Evolutionary conservation across 2,113 vertebrate genomes (phyloP), one percentile per base, ranked within the genome.

Genomic region (Crotalus viridis): DNA sequence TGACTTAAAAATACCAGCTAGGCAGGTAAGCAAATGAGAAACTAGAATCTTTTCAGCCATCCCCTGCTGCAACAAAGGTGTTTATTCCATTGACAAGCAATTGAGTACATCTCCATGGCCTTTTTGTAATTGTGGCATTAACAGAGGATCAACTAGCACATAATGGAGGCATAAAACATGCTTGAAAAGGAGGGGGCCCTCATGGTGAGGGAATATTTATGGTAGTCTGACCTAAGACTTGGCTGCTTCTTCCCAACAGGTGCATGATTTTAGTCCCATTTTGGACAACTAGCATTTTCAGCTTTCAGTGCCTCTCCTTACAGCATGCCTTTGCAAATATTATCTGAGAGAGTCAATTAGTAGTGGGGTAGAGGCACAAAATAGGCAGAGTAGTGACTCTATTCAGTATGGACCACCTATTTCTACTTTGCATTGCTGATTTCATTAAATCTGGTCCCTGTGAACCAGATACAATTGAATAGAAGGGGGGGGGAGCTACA

Each of bases 91-190:
- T 96, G 96, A 96, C 96, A 96, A 96, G 95, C 94, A 91, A 94
- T 93, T 57, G 69, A 51, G 57, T 51, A 90, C n/a, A 43, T 39
- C 89, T 61, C 48, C n/a, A 12, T 96, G 95, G 74, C 55, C 94
- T 95, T 96, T 96, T 96, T 96, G 95, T 97, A 97, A 96, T 95
- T 96, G 95, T 96, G 96, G 96, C 96, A 97, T 97, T 97, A 97
- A 94, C 96, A 95, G 96, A 96, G 92, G 97, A 96, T 97, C 96
- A 93, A 93, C 93, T 97, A 10, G 81, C 96, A 74, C 95, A 96
- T 97, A 97, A 97, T 97, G 96, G 95, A 91, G 89, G 93, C 93
- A 10, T 92, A 55, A 94, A 94, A 90, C 93, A 56, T 69, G 93
- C 93, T 92, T 94, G 95, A 88, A 96, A 96, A 97, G 96, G 96